phyloP scores from a whole-genome alignment of 2,888 invertebrate species.

The Seira musarum region DNA sequence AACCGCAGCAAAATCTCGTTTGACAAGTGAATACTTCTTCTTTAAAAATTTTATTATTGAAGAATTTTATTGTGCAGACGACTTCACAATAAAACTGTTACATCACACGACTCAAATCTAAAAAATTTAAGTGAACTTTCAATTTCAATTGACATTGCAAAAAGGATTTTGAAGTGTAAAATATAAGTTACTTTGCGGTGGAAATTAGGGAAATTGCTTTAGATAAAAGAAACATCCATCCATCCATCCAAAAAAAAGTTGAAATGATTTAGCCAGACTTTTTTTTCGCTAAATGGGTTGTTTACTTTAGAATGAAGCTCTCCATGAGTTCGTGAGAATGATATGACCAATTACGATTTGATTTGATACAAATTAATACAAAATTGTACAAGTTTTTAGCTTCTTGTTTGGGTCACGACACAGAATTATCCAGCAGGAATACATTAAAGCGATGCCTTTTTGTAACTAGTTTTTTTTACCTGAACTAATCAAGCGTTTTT shows the following conservation, averaged over 20 bases:
- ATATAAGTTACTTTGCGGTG: no score
- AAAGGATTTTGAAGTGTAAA: neutral
- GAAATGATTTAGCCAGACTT: neutral
- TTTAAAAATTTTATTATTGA: slow-evolving; percentile 16
- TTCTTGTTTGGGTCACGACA: neutral
- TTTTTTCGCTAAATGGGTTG: neutral
- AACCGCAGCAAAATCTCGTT: slow-evolving; percentile 30
- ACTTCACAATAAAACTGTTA: neutral
- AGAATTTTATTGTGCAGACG: slow-evolving; percentile 22
- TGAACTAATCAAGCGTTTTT: neutral
- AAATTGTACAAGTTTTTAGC: neutral
- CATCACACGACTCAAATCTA: neutral
- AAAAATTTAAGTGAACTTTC: neutral
- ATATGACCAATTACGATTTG: slow-evolving; percentile 5
- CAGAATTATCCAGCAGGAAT: neutral
- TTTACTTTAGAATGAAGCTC: neutral
- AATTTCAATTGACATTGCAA: neutral
- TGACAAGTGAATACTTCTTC: slow-evolving; percentile 43
- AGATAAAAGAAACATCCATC: neutral
- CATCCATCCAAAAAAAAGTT: neutral
- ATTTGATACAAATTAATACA: slow-evolving; percentile 29
- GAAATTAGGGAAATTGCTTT: neutral
- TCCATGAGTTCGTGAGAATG: slow-evolving; percentile 24
- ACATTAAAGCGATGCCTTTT: neutral
- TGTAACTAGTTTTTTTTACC: neutral